Conservation (phyloP, 2,888 invertebrate genomes). For the Ecdyonurus torrentis region DNA sequence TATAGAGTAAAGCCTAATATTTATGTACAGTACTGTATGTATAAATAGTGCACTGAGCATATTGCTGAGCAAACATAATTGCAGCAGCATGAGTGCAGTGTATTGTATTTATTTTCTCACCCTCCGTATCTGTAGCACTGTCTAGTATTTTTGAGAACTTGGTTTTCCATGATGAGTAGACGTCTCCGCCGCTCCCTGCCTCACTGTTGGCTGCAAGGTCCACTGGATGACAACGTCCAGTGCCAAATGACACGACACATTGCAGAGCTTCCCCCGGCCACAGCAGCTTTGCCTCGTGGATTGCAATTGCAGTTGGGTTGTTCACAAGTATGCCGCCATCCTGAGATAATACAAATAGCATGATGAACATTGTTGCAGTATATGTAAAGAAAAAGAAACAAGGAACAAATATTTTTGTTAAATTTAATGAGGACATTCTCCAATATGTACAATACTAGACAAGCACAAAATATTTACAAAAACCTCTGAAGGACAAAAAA, state of each 20-base stretch:
- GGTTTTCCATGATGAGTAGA: conserved; percentile 47
- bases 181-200: conserved; percentile 16
- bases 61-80: too few species aligned
- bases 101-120: too few species aligned
- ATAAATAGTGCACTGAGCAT: too few species aligned
- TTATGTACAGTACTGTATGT: too few species aligned
- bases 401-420: not conserved
- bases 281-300: conserved; percentile 70
- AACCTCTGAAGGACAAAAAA: too few species aligned
- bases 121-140: conserved; percentile 76
- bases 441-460: too few species aligned
- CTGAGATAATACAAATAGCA: conserved; percentile 26
- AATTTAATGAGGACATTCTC: not conserved
- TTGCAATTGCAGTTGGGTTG: conserved; percentile 75
- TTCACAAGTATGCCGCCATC: conserved; percentile 75
- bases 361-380: too few species aligned
- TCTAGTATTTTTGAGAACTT: conserved; percentile 68
- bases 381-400: too few species aligned
- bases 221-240: conserved; percentile 39
- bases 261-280: conserved; percentile 61
- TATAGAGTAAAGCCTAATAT: too few species aligned
- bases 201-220: conserved; percentile 8
- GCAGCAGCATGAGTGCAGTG: too few species aligned
- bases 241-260: conserved; percentile 72
- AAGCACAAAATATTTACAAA: too few species aligned